Conservation (phyloP, 2,113 vertebrate species). For the Tragelaphus scriptus region DNA sequence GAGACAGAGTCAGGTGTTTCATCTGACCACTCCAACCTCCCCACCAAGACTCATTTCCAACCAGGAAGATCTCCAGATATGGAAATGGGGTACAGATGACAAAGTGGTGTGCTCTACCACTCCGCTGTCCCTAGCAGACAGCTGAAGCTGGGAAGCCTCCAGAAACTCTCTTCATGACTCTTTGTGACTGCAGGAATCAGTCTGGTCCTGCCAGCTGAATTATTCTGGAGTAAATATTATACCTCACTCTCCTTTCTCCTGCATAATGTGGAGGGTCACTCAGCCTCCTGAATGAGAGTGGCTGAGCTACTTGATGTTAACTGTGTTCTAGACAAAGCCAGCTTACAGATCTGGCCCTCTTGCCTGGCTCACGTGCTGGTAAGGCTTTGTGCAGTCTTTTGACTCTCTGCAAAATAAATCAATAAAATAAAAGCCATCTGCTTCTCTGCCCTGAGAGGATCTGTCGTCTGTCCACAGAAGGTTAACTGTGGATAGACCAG, state of each 20-base stretch:
- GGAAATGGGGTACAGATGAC: not conserved
- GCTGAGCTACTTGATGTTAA: not conserved
- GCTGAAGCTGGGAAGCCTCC: not conserved
- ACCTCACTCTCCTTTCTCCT: not conserved
- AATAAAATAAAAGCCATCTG: not conserved
- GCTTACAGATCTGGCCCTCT: not conserved
- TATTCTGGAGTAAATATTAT: not conserved
- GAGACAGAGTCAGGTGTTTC: not conserved
- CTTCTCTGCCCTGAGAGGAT: not conserved
- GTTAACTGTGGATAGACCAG: too few species aligned
- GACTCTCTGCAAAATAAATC: not conserved
- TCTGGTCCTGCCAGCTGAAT: fast-evolving
- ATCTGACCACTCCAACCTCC: not conserved
- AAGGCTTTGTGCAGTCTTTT: not conserved
- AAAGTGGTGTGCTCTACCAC: too few species aligned
- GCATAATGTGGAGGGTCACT: fast-evolving
- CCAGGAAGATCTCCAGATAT: not conserved
- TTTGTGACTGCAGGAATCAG: not conserved
- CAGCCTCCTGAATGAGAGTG: not conserved
- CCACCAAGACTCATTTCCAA: not conserved
- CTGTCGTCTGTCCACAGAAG: not conserved
- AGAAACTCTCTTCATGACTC: not conserved
- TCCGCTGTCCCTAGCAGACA: not conserved
- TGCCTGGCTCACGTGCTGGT: not conserved
- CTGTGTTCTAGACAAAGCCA: not conserved